phyloP scores from a whole-genome alignment of 2,888 invertebrate genomes.

The Nymphalis urticae region DNA sequence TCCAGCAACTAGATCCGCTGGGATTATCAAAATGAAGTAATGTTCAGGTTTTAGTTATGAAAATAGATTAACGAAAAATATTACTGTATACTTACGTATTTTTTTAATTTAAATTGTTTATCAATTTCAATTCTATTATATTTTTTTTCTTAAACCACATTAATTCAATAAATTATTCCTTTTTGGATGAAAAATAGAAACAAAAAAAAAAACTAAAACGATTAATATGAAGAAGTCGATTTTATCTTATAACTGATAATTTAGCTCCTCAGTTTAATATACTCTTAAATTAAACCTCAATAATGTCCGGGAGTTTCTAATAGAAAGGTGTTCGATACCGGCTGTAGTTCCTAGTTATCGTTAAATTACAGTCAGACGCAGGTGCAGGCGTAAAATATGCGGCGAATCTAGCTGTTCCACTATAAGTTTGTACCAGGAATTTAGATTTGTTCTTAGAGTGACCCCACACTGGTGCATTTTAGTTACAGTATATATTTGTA shows the following conservation, averaged over 20 bases:
- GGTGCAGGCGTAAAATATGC: constrained; percentile 27
- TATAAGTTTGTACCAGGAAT: constrained; percentile 19
- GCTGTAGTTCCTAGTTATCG: constrained; percentile 46
- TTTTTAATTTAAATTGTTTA: too few relatives aligned
- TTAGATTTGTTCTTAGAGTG: constrained; percentile 16
- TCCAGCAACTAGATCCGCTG: constrained; percentile 11
- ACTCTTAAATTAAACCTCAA: constrained; percentile 1
- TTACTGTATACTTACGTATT: neutral
- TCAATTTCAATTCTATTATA: too few relatives aligned
- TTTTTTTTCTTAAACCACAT: too few relatives aligned
- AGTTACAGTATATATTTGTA: too few relatives aligned
- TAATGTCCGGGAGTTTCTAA: constrained; percentile 47
- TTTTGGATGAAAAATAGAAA: too few relatives aligned
- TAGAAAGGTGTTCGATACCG: constrained; percentile 58
- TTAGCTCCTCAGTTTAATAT: neutral
- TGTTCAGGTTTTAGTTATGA: neutral
- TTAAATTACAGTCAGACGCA: constrained; percentile 38
- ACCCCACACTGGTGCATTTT: neutral
- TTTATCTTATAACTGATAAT: neutral
- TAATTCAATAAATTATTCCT: too few relatives aligned
- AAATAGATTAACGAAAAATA: neutral
- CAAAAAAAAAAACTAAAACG: too few relatives aligned
- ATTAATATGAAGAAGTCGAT: too few relatives aligned
- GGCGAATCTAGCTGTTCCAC: constrained; percentile 17
- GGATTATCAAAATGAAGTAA: constrained; percentile 9